Evolutionary conservation across 2,113 vertebrate species (phyloP).

Genomic region (Etia nguti): DNA sequence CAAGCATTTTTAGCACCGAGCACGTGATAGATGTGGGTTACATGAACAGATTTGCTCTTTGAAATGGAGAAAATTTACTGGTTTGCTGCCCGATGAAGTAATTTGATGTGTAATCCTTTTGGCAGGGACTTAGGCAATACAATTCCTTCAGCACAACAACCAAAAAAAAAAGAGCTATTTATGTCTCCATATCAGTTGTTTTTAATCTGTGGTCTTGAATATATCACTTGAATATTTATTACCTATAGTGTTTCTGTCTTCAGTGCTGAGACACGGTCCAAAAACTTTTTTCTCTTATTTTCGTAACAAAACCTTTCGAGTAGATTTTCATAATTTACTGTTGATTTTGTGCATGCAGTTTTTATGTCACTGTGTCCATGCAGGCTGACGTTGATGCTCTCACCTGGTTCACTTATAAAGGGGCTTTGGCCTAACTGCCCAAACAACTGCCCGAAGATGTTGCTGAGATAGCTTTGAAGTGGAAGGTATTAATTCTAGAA

Average conservation of each 20-base stretch:
- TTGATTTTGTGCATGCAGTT: neutral
- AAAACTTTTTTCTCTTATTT: neutral
- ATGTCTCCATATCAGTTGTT: neutral
- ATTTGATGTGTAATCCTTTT: constrained; percentile 1
- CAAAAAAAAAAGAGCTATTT: neutral
- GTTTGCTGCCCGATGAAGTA: constrained; percentile 2
- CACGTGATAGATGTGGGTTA: neutral
- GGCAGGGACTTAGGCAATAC: neutral
- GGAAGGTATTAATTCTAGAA: neutral
- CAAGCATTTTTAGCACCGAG: neutral
- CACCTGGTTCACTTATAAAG: neutral
- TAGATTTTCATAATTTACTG: neutral
- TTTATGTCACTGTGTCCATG: neutral
- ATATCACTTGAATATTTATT: neutral
- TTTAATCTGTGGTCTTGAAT: neutral
- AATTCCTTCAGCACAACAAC: neutral
- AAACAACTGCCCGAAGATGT: neutral
- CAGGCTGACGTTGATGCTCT: neutral
- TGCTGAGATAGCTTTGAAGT: neutral
- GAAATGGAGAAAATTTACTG: constrained; percentile 7
- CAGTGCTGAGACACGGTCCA: neutral
- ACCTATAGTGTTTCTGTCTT: neutral
- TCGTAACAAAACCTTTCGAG: neutral
- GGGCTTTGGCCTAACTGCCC: neutral
- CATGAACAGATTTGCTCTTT: constrained; percentile 10